Percentiles rank a stretch among this genome's conserved stretches.
phyloP scores from a whole-genome alignment of 35 echinoderm and acorn worm species.

The Strongylocentrotus purpuratus region DNA sequence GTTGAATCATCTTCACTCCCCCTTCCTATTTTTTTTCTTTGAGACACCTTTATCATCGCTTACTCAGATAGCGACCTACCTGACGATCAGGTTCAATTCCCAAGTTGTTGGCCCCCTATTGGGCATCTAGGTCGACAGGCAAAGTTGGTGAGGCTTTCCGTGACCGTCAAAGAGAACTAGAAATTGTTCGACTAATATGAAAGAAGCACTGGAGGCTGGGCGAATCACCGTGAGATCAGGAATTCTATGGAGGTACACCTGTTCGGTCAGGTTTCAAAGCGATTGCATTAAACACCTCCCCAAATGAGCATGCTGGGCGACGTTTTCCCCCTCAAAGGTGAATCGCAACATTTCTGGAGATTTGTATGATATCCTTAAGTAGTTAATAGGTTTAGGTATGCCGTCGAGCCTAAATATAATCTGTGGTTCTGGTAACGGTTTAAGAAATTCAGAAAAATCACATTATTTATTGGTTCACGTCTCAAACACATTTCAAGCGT shows the following conservation, averaged over 20 bases:
- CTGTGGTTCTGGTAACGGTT: not conserved
- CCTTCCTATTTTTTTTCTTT: too few species aligned
- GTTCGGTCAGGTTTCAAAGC: conserved; percentile 16
- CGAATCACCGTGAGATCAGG: not conserved
- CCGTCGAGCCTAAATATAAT: not conserved
- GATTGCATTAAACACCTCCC: conserved; percentile 16
- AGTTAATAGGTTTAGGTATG: not conserved
- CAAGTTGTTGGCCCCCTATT: not conserved
- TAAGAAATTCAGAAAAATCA: not conserved
- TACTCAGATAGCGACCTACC: not conserved
- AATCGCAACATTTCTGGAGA: not conserved
- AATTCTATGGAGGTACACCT: not conserved
- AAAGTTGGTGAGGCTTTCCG: not conserved
- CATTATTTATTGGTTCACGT: not conserved
- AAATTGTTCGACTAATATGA: not conserved
- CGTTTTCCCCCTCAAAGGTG: not conserved
- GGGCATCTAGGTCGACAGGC: not conserved
- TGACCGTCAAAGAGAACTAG: not conserved
- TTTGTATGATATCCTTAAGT: not conserved
- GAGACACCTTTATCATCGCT: too few species aligned
- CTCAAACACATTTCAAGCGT: not conserved
- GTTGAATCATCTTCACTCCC: too few species aligned
- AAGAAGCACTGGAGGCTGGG: not conserved
- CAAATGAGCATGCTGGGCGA: not conserved
- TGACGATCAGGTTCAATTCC: not conserved